A percentile compares a stretch with the other conserved stretches of the same genome.
These are phyloP conservation scores for Aproaerema taeniolella DNA, from an alignment of 2,888 invertebrate genomes.

Conservation along the genomic window DNA sequence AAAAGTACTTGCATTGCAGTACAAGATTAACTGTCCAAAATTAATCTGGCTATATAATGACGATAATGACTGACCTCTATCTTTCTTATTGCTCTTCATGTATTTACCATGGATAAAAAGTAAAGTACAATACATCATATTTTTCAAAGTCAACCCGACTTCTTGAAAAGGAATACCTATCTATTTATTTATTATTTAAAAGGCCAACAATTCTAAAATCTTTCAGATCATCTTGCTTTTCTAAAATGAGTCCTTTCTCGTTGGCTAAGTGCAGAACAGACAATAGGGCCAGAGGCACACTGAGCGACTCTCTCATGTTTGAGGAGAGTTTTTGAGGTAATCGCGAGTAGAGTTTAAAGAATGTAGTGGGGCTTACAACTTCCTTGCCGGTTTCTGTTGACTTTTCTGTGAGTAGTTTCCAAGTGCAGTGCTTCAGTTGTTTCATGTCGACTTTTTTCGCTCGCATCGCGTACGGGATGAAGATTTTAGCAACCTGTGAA, in stretches of 20 bases:
- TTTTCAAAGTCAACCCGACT: no score
- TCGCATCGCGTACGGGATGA: constrained; percentile 87
- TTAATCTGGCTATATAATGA: no score
- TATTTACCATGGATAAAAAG: no score
- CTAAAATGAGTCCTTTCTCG: constrained; percentile 81
- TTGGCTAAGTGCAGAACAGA: constrained; percentile 91
- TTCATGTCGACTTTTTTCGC: constrained; percentile 94
- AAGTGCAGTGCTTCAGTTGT: constrained; percentile 86
- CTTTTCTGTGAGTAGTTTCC: constrained; percentile 77
- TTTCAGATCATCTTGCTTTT: constrained; percentile 64
- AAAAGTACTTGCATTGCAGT: no score
- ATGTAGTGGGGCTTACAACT: constrained; percentile 63
- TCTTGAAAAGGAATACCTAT: no score
- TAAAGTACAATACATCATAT: no score
- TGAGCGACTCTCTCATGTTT: constrained; percentile 84
- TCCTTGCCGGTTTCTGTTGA: constrained; percentile 45
- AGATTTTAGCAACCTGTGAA: constrained; percentile 81
- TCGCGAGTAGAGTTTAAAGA: constrained; percentile 73
- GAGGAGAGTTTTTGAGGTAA: constrained; percentile 77
- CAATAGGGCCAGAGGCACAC: constrained; percentile 86
- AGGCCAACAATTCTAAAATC: constrained; percentile 73
- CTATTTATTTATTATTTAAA: constrained; percentile 40
- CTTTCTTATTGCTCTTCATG: no score
- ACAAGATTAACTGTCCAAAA: no score
- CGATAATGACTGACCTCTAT: no score